Base-by-base conservation (phyloP, 2,888 invertebrate genomes). In the Melipona beecheii region DNA sequence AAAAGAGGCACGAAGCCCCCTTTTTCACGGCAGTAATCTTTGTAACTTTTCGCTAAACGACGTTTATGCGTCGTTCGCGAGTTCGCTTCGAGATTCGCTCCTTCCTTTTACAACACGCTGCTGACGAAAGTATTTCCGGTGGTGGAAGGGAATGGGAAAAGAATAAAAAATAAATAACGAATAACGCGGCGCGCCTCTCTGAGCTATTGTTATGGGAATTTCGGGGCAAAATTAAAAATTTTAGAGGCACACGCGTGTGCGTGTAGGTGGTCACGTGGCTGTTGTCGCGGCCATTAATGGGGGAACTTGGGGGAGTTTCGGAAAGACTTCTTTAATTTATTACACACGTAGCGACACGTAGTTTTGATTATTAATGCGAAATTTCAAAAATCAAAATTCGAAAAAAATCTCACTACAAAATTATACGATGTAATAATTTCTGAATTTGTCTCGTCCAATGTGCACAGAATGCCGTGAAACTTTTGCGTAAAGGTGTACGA, bases 21-120 rank as follows among this genome's bases (percentile, higher is more conserved):
- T 27, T 49, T 50, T 50, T 60, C 77, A 49, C 66, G 56, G 60
- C 75, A 54, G 73, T 76, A 77, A 84, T 76, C 85, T 75, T 74
- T 71, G 73, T 74, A 75, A 75, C 73, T 56, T 72, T 60, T 64
- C 72, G 81, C 72, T 73, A 76, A 83, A 83, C 71, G 75, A 76
- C 76, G 56, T 69, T 76, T 71, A 72, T 50, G 68, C 31, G 43
- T 17, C 71, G 70, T 66, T 65, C 65, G 68, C 52, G 27, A 69
- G n/a, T n/a, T 69, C 19, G 3, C 27, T 21, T 4, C 27, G 24
- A 43, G 43, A 24, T 24, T 24, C 24, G 27, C 27, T 27, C 27
- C 27, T 27, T 27, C 27, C 58, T 60, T 58, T 43, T 43, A 6
- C 27, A 24, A 71, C 43, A 27, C 56, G 49, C 43, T 13, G 43